phyloP scores from a whole-genome alignment of 2,888 invertebrate species.

The Globia sparganii region DNA sequence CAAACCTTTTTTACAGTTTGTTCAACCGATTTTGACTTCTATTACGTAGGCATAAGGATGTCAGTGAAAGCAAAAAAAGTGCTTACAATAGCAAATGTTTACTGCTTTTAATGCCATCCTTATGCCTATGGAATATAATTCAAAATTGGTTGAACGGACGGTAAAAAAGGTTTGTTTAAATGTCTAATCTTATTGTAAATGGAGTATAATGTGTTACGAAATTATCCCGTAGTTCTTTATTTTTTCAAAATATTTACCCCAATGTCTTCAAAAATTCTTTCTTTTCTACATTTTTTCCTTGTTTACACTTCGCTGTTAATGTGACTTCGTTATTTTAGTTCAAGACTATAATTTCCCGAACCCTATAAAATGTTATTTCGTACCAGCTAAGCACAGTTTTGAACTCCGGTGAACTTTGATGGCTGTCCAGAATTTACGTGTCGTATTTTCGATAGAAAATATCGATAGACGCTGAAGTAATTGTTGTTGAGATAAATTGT shows the following conservation, averaged over 20 bases:
- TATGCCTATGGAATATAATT: too few relatives aligned
- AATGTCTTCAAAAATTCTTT: not conserved
- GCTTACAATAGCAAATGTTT: too few relatives aligned
- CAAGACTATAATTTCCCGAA: conserved; percentile 60
- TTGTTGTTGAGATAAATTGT: conserved; percentile 2
- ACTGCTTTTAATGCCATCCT: too few relatives aligned
- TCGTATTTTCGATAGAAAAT: conserved; percentile 56
- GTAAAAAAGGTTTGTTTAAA: too few relatives aligned
- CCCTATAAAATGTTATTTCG: conserved; percentile 68
- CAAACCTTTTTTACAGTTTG: too few relatives aligned
- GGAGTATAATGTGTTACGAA: not conserved
- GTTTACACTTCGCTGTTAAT: conserved; percentile 53
- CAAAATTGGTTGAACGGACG: too few relatives aligned
- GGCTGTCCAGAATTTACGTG: conserved; percentile 59
- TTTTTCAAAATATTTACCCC: conserved; percentile 4
- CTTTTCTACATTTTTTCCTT: conserved; percentile 19
- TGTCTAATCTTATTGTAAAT: too few relatives aligned
- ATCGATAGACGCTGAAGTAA: conserved; percentile 11
- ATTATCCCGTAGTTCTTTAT: not conserved
- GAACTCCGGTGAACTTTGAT: conserved; percentile 65
- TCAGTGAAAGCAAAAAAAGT: too few relatives aligned
- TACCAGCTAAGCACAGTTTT: conserved; percentile 66
- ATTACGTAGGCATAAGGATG: too few relatives aligned
- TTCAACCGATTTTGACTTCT: too few relatives aligned
- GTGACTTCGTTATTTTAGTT: conserved; percentile 58